These are phyloP conservation scores for Phrynosoma platyrhinos DNA, from an alignment of 2,113 vertebrate species.

Conservation along the genomic window DNA sequence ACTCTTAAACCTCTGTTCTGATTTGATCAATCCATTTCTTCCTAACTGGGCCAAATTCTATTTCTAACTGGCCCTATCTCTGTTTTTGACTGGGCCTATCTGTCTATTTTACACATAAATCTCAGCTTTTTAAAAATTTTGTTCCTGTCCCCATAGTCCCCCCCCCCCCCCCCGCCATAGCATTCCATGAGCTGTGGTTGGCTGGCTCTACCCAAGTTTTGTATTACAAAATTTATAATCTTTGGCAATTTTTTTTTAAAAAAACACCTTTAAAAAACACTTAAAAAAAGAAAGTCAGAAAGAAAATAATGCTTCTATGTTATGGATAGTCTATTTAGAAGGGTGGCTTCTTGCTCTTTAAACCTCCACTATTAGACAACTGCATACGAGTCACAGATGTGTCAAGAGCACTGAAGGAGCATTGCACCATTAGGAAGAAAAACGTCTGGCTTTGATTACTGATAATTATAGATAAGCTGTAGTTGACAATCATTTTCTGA, in stretches of 20 bases:
- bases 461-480: slow-evolving; percentile 85
- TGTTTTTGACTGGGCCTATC: too few species aligned
- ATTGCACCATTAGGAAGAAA: slow-evolving; percentile 70
- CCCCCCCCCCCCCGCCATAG: too few species aligned
- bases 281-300: not conserved
- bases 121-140: too few species aligned
- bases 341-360: slow-evolving; percentile 25
- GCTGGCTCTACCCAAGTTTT: not conserved
- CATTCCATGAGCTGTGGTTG: too few species aligned
- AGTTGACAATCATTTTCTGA: slow-evolving; percentile 83
- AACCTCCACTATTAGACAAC: slow-evolving; percentile 43
- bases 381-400: slow-evolving; percentile 64
- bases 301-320: slow-evolving; percentile 29
- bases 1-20: too few species aligned
- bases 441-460: slow-evolving; percentile 82
- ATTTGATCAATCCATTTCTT: too few species aligned
- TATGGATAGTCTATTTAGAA: not conserved
- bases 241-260: not conserved
- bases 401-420: slow-evolving; percentile 59
- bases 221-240: not conserved
- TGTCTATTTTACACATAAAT: too few species aligned
- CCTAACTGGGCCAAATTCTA: too few species aligned
- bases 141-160: too few species aligned
- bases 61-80: too few species aligned
- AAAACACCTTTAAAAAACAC: not conserved